A percentile compares a stretch with the other conserved stretches of the same genome.
phyloP scores from a whole-genome alignment of 2,888 invertebrate genomes.

The Rhopalosiphum nymphaeae region DNA sequence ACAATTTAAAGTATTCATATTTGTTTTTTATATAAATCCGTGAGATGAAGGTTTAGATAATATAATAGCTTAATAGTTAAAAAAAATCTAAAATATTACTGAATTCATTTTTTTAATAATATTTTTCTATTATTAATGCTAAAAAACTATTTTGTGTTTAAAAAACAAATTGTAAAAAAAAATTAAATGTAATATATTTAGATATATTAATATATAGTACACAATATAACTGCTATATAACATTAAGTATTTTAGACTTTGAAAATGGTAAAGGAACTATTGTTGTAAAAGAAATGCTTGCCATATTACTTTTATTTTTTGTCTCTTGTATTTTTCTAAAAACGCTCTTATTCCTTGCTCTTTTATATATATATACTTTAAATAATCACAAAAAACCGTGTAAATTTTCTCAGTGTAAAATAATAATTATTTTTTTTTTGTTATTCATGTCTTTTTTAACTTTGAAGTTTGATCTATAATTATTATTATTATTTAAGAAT shows the following conservation, averaged over 20 bases:
- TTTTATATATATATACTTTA: background rate
- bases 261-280: background rate
- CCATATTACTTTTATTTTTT: background rate
- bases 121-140: background rate
- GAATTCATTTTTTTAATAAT: background rate
- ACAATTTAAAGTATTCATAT: background rate
- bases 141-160: background rate
- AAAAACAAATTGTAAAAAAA: background rate
- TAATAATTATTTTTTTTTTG: background rate
- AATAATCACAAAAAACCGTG: background rate
- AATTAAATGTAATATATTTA: background rate
- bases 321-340: background rate
- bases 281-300: background rate
- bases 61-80: background rate
- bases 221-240: background rate
- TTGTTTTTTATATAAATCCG: background rate
- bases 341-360: background rate
- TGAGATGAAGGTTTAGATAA: background rate
- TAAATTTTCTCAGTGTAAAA: background rate
- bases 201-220: background rate
- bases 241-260: background rate
- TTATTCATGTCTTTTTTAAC: background rate
- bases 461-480: background rate
- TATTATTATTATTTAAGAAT: background rate
- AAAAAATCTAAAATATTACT: background rate